phyloP scores from a whole-genome alignment of 35 echinoderm and acorn worm species.

The Apostichopus japonicus region DNA sequence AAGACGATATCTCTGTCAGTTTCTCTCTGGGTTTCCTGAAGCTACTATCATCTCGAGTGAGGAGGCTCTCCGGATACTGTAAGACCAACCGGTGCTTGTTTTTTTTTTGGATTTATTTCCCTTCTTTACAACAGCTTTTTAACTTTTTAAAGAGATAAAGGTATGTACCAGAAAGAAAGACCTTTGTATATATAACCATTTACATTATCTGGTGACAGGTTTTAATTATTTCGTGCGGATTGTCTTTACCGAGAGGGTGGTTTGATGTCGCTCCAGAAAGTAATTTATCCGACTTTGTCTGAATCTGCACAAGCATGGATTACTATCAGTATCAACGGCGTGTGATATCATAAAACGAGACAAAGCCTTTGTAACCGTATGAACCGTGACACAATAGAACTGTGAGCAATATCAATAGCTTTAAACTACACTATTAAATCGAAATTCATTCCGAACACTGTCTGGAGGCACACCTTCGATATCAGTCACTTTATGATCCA shows the following conservation, averaged over 20 bases:
- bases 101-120: not conserved
- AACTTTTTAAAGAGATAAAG: not conserved
- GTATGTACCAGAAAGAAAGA: no score
- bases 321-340: slow-evolving; percentile 7
- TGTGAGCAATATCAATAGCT: not conserved
- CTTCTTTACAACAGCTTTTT: not conserved
- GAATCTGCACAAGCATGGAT: slow-evolving; percentile 17
- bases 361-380: not conserved
- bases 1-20: not conserved
- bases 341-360: slow-evolving; percentile 31
- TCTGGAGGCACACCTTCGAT: not conserved
- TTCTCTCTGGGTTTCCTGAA: not conserved
- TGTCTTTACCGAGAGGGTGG: not conserved
- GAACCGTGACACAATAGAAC: not conserved
- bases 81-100: no score
- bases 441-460: not conserved
- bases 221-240: not conserved
- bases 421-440: not conserved
- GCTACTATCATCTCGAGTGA: not conserved
- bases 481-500: not conserved
- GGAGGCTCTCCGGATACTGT: not conserved
- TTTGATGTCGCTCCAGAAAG: not conserved
- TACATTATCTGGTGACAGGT: no score
- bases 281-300: slow-evolving; percentile 7
- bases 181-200: no score